Evolutionary conservation across 1,140 invertebrate species (phyloP), one percentile per base, ranked within the genome.

Genomic region (Drosophila lacertosa): DNA sequence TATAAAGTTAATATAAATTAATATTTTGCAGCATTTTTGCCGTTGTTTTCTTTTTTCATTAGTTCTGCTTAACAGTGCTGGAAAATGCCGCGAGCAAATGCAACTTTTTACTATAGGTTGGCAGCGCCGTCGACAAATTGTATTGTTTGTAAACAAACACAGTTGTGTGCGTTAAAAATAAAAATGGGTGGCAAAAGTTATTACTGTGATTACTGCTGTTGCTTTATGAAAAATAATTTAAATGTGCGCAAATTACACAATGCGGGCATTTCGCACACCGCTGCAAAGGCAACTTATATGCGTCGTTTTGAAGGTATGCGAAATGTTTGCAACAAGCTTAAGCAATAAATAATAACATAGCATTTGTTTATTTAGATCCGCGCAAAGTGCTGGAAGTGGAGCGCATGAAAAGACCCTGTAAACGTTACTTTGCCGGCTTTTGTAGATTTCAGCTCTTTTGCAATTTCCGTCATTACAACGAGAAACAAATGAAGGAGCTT

Each of bases 161-260:
- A 10, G n/a, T n/a, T n/a, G n/a, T n/a, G n/a, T n/a, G n/a, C n/a
- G n/a, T n/a, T n/a, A n/a, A n/a, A n/a, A n/a, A n/a, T 11, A 15
- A 22, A 42, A 72, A 91, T 89, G 79, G 89, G 86, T 6, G 89
- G 83, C 3, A 91, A 89, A 66, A 90, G 88, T 47, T 91, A 89
- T 64, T 91, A 57, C 54, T 91, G 89, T 29, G 82, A 91, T 50
- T 91, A 91, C 40, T 91, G 89, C 35, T 65, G 68, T 32, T 91
- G 89, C 24, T 91, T 65, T 48, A 75, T 91, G 63, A 91, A 89
- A 59, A 91, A 90, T 33, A 86, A 90, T 48, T 9, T 89, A 4
- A 90, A 84, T 64, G 82, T 91, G 11, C 77, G 89, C 0, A 90
- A 90, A 68, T 47, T 66, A 2, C 89, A 91, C 47, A 89, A 90